These are phyloP conservation scores for Archilochus colubris DNA, from an alignment of 2,113 vertebrate species.

Conservation along the genomic window DNA sequence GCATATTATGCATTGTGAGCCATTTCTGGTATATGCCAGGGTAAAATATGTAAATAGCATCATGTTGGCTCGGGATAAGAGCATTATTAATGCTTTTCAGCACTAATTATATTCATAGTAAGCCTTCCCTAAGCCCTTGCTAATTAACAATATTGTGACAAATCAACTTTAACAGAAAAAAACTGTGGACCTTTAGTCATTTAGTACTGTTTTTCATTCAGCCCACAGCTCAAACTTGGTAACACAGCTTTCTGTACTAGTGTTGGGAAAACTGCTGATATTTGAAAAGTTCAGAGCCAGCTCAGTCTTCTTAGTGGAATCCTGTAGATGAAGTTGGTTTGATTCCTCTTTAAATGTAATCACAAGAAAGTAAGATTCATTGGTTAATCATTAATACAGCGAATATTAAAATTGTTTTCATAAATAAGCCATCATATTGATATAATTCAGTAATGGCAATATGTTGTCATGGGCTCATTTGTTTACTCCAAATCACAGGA, in stretches of 20 bases:
- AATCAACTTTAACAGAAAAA: conserved; percentile 70
- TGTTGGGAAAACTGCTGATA: conserved; percentile 24
- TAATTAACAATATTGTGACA: conserved; percentile 74
- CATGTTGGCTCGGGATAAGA: conserved; percentile 52
- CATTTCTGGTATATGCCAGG: conserved; percentile 46
- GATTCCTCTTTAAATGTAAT: conserved; percentile 15
- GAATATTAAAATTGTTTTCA: conserved; percentile 47
- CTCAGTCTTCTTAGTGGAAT: not conserved
- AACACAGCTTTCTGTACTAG: not conserved
- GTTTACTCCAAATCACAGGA: conserved; percentile 8
- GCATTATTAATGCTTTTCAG: conserved; percentile 69
- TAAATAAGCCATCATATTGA: conserved; percentile 32
- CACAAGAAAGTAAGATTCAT: not conserved
- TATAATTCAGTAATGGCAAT: conserved; percentile 35
- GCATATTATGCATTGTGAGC: not conserved
- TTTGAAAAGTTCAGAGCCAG: conserved; percentile 33
- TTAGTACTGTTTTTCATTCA: conserved; percentile 57
- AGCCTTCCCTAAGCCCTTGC: conserved; percentile 68
- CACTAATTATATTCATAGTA: conserved; percentile 74
- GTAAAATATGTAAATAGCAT: conserved; percentile 66
- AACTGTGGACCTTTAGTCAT: conserved; percentile 40
- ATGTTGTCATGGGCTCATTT: not conserved
- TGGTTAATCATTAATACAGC: conserved; percentile 31
- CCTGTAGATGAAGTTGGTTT: conserved; percentile 16
- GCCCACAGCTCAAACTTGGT: conserved; percentile 16